Percentiles rank a stretch among this genome's conserved stretches.
Conservation (phyloP, 2,797 vertebrate genomes). For the Urosaurus nigricauda region DNA sequence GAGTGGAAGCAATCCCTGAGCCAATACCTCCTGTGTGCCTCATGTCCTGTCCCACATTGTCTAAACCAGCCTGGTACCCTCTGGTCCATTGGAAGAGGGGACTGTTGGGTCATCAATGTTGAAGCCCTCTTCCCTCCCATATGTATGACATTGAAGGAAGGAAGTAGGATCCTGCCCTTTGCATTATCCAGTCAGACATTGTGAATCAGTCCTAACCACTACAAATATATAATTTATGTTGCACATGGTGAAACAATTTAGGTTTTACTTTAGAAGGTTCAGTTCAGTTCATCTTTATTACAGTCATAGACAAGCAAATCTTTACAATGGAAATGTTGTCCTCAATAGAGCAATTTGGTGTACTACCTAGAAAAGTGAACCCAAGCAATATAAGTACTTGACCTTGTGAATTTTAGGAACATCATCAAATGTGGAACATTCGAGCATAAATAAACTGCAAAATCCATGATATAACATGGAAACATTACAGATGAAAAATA, state of each 20-base stretch:
- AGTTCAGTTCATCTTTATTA: no score
- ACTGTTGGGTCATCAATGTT: no score
- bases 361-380: not conserved
- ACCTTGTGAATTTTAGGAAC: not conserved
- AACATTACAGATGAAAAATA: slow-evolving; percentile 54
- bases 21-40: no score
- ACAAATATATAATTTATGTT: not conserved
- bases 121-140: no score
- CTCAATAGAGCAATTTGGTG: not conserved
- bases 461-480: slow-evolving; percentile 33
- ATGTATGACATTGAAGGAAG: no score
- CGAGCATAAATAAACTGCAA: slow-evolving; percentile 20
- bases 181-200: no score
- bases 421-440: not conserved
- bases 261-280: not conserved
- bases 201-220: not conserved
- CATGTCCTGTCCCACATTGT: no score
- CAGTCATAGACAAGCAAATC: no score
- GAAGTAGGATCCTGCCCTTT: no score
- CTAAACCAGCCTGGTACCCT: no score
- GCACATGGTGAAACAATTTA: not conserved
- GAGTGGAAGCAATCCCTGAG: no score
- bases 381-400: not conserved
- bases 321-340: not conserved
- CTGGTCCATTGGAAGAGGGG: no score